Evolutionary conservation across 1,140 invertebrate genomes (phyloP), one percentile per base, ranked within the genome.

Genomic region (Pseudomyrmex flavicornis): DNA sequence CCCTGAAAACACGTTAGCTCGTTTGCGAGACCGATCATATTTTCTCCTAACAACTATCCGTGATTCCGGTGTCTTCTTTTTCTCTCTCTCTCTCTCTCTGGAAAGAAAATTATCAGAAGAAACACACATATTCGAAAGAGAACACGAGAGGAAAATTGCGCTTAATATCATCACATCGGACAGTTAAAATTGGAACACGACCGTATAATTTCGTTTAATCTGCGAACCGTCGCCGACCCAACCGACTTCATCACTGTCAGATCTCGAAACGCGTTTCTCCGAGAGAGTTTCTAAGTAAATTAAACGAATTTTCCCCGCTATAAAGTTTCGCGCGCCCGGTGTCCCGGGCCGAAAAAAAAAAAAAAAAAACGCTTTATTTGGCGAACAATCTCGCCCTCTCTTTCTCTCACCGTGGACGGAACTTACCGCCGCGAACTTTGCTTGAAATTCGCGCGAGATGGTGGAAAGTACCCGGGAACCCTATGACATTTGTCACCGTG

Each of bases 401-500:
- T 9, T 17, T 46, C 56, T 48, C 61, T 48, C 61, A 46, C 13
- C 79, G 20, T 20, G 12, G 50, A 13, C 10, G 46, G 13, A 85
- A 85, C 35, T 85, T 72, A 22, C 62, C n/a, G 63, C 17, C 50
- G 1, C 59, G 22, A 84, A 86, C 73, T 86, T 84, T 2, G 59
- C 13, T 26, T 35, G 35, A 13, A 20, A 68, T 76, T 54, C 26
- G 50, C 59, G 59, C 52, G 61, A 3, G 35, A 48, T 52, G 26
- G 15, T 13, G 26, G 35, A 0, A 50, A 48, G 22, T 26, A 17
- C 17, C 26, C 35, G 22, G 20, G 66, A 2, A 50, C 82, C n/a
- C 44, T 62, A 35, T 79, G 85, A 82, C 76, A 85, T 87, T 87
- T 87, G 85, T 87, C 85, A 83, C 65, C 59, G 76, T 44, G 20